A percentile compares a stretch with the other conserved stretches of the same genome.
Conservation (phyloP, 2,113 vertebrate genomes). For the Danio rerio region DNA sequence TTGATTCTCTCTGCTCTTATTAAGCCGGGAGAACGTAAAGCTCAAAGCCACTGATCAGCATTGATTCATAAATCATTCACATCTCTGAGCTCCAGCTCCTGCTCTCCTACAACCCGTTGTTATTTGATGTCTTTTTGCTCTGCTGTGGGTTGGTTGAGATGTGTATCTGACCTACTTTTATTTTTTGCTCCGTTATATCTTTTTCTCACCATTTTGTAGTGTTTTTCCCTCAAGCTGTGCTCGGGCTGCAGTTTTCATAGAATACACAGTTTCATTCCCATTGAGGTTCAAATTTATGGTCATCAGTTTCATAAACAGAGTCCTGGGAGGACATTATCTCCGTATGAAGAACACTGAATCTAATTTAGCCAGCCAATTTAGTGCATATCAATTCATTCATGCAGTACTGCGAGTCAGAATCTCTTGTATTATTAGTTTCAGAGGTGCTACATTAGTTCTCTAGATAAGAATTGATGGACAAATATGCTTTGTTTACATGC, state of each 20-base stretch:
- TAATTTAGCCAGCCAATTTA: slow-evolving; percentile 6
- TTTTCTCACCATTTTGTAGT: slow-evolving; percentile 36
- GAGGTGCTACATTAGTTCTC: not conserved
- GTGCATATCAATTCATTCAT: slow-evolving; percentile 3
- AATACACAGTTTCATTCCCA: not conserved
- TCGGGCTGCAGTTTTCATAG: not conserved
- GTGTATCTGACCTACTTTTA: slow-evolving; percentile 50
- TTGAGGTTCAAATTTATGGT: slow-evolving; percentile 9
- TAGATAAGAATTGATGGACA: slow-evolving; percentile 4
- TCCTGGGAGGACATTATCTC: slow-evolving; percentile 18
- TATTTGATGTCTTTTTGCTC: slow-evolving; percentile 42
- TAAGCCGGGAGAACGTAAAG: slow-evolving; percentile 13
- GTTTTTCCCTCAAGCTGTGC: slow-evolving; percentile 4
- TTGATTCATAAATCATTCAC: slow-evolving; percentile 53
- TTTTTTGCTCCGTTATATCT: slow-evolving; percentile 21
- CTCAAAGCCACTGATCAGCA: slow-evolving; percentile 38
- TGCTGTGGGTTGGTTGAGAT: slow-evolving; percentile 16
- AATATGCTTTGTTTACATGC: slow-evolving; percentile 17
- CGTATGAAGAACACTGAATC: slow-evolving; percentile 2
- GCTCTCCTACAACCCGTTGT: slow-evolving; percentile 20
- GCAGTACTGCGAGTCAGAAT: not conserved
- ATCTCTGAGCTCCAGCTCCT: slow-evolving; percentile 22
- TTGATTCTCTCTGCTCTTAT: slow-evolving; percentile 4
- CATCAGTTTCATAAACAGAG: slow-evolving; percentile 20
- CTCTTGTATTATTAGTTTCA: not conserved